Base-by-base conservation (phyloP, 2,113 vertebrate species). In the Thryonomys swinderianus region DNA sequence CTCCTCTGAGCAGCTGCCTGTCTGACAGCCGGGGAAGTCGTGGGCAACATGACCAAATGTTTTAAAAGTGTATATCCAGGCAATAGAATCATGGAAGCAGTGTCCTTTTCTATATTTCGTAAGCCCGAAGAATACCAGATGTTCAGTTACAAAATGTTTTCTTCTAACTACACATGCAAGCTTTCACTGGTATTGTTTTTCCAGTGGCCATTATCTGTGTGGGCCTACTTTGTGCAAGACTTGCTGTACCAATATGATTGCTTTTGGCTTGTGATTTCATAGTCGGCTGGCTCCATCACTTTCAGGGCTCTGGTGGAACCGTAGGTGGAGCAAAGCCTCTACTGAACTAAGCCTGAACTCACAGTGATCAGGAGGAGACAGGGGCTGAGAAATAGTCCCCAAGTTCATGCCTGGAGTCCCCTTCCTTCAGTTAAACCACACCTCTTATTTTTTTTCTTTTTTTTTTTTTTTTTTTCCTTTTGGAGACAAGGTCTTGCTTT, bases 21-120 rank as follows among this genome's bases (percentile, higher is more conserved):
- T 62, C 85, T 82, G 32, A 93, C 86, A 95, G 86, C 80, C 51
- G 90, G 42, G 61, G 85, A 80, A 88, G 10, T 55, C 51, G 40
- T 4, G 34, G 62, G 82, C 84, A 88, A 42, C 27, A 4, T 80
- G 78, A 71, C 23, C 66, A 85, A 62, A 42, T 80, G 17, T 51
- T 71, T 88, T 64, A 62, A 78, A 96, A 73, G 66, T 34, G 40
- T 5, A 40, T 7, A 25, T 71, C 37, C 16, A 14, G 48, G 34
- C 9, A 74, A 76, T 37, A 84, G 81, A 42, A 6, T n/a, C 48
- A 14, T 3, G 23, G 91, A 89, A 95, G 87, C 20, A n/a, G 34
- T 61, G 57, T 40, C n/a, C 55, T 80, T 88, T 40, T 64, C 71
- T 84, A 48, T 14, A 32, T 11, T 69, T 32, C 88, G 30, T 57